Conservation (phyloP, 1,140 invertebrate genomes). For the Coenobita brevimanus region DNA sequence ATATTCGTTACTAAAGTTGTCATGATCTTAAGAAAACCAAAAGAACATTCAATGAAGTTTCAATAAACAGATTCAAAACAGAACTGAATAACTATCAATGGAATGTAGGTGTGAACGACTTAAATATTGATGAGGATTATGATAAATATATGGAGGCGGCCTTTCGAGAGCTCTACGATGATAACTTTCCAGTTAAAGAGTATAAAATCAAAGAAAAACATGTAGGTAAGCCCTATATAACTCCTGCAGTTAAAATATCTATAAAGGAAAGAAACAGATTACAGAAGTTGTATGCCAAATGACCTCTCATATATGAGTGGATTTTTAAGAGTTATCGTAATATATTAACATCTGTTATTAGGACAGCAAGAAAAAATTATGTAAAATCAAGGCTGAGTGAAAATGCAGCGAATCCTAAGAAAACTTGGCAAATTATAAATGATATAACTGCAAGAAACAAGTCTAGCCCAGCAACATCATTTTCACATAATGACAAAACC, state of each 20-base stretch:
- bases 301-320: background rate
- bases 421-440: constrained; percentile 2
- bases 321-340: background rate
- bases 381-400: constrained; percentile 9
- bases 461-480: background rate
- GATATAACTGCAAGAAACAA: no score
- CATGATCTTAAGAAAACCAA: background rate
- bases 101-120: background rate
- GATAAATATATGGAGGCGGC: background rate
- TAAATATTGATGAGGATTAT: no score
- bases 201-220: constrained; percentile 16
- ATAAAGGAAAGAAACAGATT: constrained; percentile 8
- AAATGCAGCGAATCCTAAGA: constrained; percentile 1
- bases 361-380: no score
- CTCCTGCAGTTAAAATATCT: no score
- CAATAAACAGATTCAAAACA: no score
- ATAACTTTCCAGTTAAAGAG: background rate
- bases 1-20: background rate
- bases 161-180: background rate
- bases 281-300: constrained; percentile 8
- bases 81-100: background rate
- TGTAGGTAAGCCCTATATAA: no score
- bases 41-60: background rate
- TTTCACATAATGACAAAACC: background rate
- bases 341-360: no score